Percentiles rank a stretch among this genome's conserved stretches.
phyloP scores from a whole-genome alignment of 2,888 invertebrate genomes.

The Meteorus cinctellus region DNA sequence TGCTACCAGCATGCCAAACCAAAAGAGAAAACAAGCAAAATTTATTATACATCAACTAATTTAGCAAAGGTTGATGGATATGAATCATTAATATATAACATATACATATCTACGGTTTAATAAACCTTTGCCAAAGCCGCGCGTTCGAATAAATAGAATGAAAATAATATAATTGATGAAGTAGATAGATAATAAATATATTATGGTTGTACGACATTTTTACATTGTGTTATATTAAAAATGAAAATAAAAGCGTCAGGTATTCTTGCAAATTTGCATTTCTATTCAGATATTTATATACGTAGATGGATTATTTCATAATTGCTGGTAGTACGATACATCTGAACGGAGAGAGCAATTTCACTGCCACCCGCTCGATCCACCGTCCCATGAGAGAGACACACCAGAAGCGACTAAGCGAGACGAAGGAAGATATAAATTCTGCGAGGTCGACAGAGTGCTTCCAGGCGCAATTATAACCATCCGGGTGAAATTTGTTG shows the following conservation, averaged over 20 bases:
- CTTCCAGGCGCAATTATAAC: constrained; percentile 15
- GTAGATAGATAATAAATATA: neutral
- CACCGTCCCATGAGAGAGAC: neutral
- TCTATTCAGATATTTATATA: neutral
- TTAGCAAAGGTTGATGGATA: constrained; percentile 61
- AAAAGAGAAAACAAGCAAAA: constrained; percentile 56
- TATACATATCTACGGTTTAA: neutral
- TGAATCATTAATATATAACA: neutral
- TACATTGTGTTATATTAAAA: neutral
- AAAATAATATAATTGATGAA: neutral
- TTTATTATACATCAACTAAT: constrained; percentile 69
- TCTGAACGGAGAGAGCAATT: neutral
- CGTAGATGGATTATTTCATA: neutral
- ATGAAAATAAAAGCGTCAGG: neutral
- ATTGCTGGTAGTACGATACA: neutral
- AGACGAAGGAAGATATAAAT: constrained; percentile 10
- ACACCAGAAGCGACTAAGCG: neutral
- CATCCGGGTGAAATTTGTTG: constrained; percentile 12
- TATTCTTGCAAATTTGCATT: neutral
- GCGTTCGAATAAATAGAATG: neutral
- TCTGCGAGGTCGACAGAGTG: constrained; percentile 8
- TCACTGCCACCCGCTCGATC: neutral
- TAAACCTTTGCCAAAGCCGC: constrained; percentile 7
- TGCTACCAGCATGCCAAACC: constrained; percentile 61
- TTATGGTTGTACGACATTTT: neutral